Evolutionary conservation across 1,140 invertebrate genomes (phyloP), one percentile per base, ranked within the genome.

Genomic region (Drosophila biarmipes): DNA sequence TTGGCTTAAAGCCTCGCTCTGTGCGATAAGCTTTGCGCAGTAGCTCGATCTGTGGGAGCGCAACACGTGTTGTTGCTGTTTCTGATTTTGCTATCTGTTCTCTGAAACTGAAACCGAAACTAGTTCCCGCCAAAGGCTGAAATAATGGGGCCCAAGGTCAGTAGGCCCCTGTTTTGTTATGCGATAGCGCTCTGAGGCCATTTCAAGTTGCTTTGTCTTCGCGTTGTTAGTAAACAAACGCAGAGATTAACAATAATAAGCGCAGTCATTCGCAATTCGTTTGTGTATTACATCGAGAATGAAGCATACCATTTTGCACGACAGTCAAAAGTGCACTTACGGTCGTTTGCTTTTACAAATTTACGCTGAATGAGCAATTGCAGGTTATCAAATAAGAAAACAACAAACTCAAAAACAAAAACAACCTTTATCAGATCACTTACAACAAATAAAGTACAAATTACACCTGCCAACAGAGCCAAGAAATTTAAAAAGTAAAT

Each of bases 81-180:
- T 29, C 15, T 37, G 24, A 14, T 51, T 59, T 45, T 42, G 35
- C 42, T 12, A 35, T 58, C 12, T 52, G 48, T 58, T 58, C 61
- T 59, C 52, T 78, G 31, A 49, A 43, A 71, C 49, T 78, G 31
- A 49, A 43, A 74, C 59, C 40, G 45, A 87, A 86, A 86, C 82
- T 78, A 82, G 82, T 86, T 86, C 62, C 42, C 21, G n/a, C 54
- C 81, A 73, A 72, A 67, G 75, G 77, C 57, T 64, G 62, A 78
- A 77, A 78, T 54, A 77, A 78, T 54, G 71, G 62, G 58, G 71
- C 74, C 48, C 82, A 87, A 78, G 82, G 82, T 62, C 38, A 38
- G 34, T 38, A 31, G 55, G 51, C 57, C 57, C 52, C 55, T 24
- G 24, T 24, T 24, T 64, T 71, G 48, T 63, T 64, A 75, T 71